phyloP scores from a whole-genome alignment of 2,888 invertebrate genomes.

The Drosophila melanosoma region DNA sequence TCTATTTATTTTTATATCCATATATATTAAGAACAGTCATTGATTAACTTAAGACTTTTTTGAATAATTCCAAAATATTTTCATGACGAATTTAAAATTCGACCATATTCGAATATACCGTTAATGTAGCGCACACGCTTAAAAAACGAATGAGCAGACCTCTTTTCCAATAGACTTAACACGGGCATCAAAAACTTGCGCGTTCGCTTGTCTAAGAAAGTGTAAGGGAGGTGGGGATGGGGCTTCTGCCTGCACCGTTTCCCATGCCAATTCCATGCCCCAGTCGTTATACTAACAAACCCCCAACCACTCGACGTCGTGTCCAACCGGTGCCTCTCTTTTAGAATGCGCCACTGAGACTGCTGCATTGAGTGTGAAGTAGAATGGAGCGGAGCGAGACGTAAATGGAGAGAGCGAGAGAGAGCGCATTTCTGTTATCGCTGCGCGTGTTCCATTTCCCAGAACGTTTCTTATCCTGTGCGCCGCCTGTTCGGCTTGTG shows the following conservation, averaged over 20 bases:
- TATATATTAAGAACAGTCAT: too few species aligned
- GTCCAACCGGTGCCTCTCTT: not conserved
- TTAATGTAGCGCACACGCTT: constrained; percentile 35
- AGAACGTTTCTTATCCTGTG: constrained; percentile 71
- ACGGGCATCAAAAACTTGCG: constrained; percentile 72
- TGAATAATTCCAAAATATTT: too few species aligned
- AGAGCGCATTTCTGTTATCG: constrained; percentile 61
- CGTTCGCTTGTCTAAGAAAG: constrained; percentile 73
- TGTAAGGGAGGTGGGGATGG: not conserved
- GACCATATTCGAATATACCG: constrained; percentile 15
- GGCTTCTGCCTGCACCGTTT: not conserved
- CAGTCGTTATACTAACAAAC: not conserved
- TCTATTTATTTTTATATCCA: too few species aligned
- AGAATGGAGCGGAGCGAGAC: not conserved
- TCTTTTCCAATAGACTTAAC: constrained; percentile 75
- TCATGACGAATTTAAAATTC: not conserved
- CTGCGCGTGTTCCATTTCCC: constrained; percentile 62
- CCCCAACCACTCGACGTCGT: not conserved
- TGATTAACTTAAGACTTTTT: too few species aligned
- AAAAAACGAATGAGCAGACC: constrained; percentile 46
- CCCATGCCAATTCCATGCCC: not conserved
- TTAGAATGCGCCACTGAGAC: constrained; percentile 48
- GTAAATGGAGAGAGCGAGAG: constrained; percentile 5
- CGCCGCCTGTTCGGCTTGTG: constrained; percentile 30
- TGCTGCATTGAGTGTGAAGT: constrained; percentile 48